Evolutionary conservation across 2,113 vertebrate species (phyloP), one percentile per base, ranked within the genome.

Genomic region (Pseudorhombus dupliciocellatus): DNA sequence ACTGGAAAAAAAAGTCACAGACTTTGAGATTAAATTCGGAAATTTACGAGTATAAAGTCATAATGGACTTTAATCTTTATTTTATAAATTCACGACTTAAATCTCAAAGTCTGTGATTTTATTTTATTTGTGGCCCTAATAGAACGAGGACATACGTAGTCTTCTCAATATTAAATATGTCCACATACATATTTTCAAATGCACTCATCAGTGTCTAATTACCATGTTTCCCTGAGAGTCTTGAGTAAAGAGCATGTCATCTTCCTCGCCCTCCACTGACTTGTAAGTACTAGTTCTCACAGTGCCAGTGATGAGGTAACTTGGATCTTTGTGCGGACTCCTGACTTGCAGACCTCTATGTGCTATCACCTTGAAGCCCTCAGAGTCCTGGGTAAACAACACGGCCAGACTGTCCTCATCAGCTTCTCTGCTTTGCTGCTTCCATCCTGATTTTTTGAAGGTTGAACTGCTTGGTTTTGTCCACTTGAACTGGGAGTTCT

Each of bases 141-240:
- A n/a, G n/a, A n/a, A n/a, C n/a, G n/a, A n/a, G n/a, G n/a, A n/a
- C n/a, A n/a, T n/a, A n/a, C n/a, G n/a, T n/a, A 51, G 5, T 20
- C 0, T 55, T 7, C 21, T 56, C 21, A 37, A 30, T 20, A 7
- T n/a, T 14, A 1, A 40, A 7, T 22, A 21, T 11, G 7, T 24
- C 5, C 11, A 52, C n/a, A 34, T 34, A 10, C 5, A 34, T 21
- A 7, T 16, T 44, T 59, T 40, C n/a, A 73, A 54, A 42, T 28
- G 4, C 16, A 28, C 2, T 18, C 11, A 37, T 90, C 67, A 92
- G 55, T 94, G 93, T 86, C 89, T 94, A 52, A 94, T 94, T 26
- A 94, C 92, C 54, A 81, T 34, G 82, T 94, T 92, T 66, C 93
- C 94, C 80, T 94, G 86, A 57, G 94, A 93, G 81, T 94, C 93